Evolutionary conservation across 2,888 invertebrate genomes (phyloP).

Genomic region (Exephanes ischioxanthus): DNA sequence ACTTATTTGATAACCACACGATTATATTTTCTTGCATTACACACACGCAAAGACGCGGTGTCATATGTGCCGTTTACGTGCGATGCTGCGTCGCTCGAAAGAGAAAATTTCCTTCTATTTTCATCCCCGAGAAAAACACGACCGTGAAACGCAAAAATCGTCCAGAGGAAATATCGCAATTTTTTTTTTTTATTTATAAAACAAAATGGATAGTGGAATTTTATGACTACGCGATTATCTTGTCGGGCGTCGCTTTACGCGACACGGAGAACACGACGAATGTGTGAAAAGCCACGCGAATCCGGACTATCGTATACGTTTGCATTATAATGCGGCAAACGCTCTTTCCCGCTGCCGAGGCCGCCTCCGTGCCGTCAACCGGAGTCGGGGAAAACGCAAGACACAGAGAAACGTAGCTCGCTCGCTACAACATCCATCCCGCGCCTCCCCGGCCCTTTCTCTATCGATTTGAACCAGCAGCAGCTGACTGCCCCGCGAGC

Average conservation of each 20-base stretch:
- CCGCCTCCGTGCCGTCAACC: background rate
- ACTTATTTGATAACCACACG: too few relatives aligned
- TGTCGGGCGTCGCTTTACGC: background rate
- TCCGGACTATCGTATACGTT: background rate
- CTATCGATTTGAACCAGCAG: slow-evolving; percentile 79
- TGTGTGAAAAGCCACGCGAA: background rate
- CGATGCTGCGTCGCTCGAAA: too few relatives aligned
- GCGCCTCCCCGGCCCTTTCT: slow-evolving; percentile 74
- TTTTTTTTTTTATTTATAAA: too few relatives aligned
- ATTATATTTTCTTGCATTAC: background rate
- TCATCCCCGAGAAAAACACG: too few relatives aligned
- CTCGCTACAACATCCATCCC: slow-evolving; percentile 57
- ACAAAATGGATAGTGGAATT: too few relatives aligned
- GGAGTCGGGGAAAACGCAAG: slow-evolving; percentile 4
- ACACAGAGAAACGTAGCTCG: slow-evolving; percentile 53
- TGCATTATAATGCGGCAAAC: background rate
- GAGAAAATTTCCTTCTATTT: too few relatives aligned
- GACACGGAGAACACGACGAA: background rate
- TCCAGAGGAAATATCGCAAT: too few relatives aligned
- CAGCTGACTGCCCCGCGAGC: slow-evolving; percentile 72
- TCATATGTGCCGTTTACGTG: too few relatives aligned
- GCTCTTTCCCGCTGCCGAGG: background rate
- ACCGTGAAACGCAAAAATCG: too few relatives aligned
- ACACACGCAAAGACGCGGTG: background rate
- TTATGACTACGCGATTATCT: background rate